These are phyloP conservation scores for Arge pagana DNA, from an alignment of 2,888 invertebrate species.

Conservation along the genomic window DNA sequence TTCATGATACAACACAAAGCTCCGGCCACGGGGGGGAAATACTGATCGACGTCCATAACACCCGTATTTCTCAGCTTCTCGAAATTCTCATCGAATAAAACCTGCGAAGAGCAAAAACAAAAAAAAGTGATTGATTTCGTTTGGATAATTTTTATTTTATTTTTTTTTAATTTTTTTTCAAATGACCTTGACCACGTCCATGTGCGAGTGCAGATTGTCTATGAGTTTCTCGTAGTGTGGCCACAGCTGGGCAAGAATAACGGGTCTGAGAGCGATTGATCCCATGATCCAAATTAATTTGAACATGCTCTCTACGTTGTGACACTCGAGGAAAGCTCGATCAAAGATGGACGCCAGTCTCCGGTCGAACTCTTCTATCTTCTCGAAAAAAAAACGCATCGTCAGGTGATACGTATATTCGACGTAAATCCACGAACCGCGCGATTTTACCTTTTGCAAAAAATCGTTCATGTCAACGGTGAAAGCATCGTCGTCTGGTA, in stretches of 20 bases:
- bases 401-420: too few relatives aligned
- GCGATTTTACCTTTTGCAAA: constrained; percentile 63
- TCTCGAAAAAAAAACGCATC: neutral
- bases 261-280: constrained; percentile 72
- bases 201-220: constrained; percentile 67
- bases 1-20: constrained; percentile 75
- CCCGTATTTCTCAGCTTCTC: constrained; percentile 28
- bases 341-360: constrained; percentile 79
- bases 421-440: neutral
- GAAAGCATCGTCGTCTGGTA: constrained; percentile 72
- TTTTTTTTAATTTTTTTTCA: neutral
- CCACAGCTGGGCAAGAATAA: constrained; percentile 74
- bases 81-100: constrained; percentile 41
- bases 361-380: constrained; percentile 73
- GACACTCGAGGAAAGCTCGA: constrained; percentile 81
- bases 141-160: neutral
- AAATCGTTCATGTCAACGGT: constrained; percentile 68
- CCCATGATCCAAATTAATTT: constrained; percentile 76
- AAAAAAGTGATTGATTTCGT: neutral
- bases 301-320: constrained; percentile 67
- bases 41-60: constrained; percentile 62
- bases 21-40: constrained; percentile 79
- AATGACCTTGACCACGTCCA: constrained; percentile 69
- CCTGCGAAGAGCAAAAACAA: constrained; percentile 29
- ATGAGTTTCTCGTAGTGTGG: constrained; percentile 70